Evolutionary conservation across 2,113 vertebrate species (phyloP), one percentile per base, ranked within the genome.

Genomic region (Anhinga anhinga): DNA sequence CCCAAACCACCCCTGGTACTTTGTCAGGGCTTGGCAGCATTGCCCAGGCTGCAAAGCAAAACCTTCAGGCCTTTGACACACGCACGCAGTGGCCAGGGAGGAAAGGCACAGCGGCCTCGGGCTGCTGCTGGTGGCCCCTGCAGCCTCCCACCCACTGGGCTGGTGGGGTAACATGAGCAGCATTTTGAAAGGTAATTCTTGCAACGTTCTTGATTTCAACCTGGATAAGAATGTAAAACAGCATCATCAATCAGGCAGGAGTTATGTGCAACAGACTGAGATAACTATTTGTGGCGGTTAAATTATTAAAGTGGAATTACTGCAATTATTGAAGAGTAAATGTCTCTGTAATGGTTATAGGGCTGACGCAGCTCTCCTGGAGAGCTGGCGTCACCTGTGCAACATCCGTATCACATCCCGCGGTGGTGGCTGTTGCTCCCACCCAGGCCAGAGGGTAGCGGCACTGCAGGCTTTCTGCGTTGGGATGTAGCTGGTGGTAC

Each of bases 81-180:
- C 1, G 0, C 27, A 15, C 1, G 1, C 34, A 4, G 61, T 6
- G 20, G 45, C 7, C 2, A 2, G 16, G 32, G 52, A 85, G 62
- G 19, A 40, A 0, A 1, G n/a, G 20, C 42, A 27, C 13, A 0
- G 0, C 1, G 3, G n/a, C 45, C 36, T 45, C 1, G 1, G 44
- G 70, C 49, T 56, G 47, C 34, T 30, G 32, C 45, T 69, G 36
- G 25, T 67, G 47, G 40, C 21, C 38, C 45, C 62, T 1, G 3
- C 14, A 40, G 3, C 15, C 36, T 77, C 76, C 66, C 13, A 18
- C 27, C 14, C 2, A 1, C 18, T 0, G 1, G 55, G 20, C 47
- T 73, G 63, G 21, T 44, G 17, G 58, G 38, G 11, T 4, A 34
- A 62, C 1, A 0, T 0, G 4, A 70, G 49, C 50, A 63, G 21